Percentiles rank a stretch among this genome's conserved stretches.
These are phyloP conservation scores for Cepaea hortensis DNA, from an alignment of 2,888 invertebrate genomes.

Conservation along the genomic window DNA sequence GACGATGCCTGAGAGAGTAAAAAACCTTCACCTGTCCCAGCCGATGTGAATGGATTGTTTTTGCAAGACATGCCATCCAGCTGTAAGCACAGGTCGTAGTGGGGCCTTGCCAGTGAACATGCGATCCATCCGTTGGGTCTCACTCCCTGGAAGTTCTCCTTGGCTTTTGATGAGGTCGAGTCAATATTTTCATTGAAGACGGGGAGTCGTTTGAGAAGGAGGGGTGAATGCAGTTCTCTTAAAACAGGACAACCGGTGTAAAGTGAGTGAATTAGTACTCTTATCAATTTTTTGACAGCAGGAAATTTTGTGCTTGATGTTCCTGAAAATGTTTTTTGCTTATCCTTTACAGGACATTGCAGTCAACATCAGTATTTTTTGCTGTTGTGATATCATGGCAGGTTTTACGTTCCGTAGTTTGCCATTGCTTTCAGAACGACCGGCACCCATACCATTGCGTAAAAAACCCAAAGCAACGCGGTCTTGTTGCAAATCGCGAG, in stretches of 20 bases:
- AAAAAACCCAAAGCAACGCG: no score
- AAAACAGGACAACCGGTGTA: neutral
- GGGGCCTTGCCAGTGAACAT: neutral
- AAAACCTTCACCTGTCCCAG: neutral
- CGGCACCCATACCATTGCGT: no score
- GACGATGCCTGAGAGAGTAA: neutral
- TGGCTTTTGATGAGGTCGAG: neutral
- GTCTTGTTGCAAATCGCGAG: no score
- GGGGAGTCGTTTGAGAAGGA: neutral
- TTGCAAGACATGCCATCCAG: slow-evolving; percentile 16
- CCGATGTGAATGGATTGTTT: slow-evolving; percentile 3
- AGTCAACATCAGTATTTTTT: no score
- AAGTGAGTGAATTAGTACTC: no score
- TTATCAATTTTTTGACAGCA: no score
- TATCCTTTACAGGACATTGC: no score
- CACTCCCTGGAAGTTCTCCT: neutral
- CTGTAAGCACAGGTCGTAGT: neutral
- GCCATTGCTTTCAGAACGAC: no score
- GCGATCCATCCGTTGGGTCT: neutral
- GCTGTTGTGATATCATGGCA: no score
- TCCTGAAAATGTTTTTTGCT: no score
- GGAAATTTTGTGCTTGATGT: no score
- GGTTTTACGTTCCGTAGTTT: no score
- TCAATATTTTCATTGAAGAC: slow-evolving; percentile 22
- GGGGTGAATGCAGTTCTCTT: neutral